Base-by-base conservation (phyloP, 2,888 invertebrate species). In the Sphaerophoria rueppellii region DNA sequence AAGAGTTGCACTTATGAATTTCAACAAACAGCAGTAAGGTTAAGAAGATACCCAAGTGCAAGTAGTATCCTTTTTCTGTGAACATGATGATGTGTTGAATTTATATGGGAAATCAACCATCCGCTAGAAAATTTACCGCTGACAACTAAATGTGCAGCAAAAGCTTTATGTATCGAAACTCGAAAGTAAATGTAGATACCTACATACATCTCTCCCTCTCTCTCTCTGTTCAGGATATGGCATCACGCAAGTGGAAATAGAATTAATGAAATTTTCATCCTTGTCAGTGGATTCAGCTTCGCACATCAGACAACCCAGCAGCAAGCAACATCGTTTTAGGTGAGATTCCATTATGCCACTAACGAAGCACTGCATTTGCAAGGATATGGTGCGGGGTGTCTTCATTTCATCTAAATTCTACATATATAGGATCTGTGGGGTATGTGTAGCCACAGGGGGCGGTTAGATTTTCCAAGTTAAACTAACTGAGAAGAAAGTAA, bases 181-280 rank as follows among this genome's bases (percentile, higher is more conserved):
- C 11, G 9, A 9, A 11, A 43, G 43, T 43, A 43, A 43, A 43
- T 43, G 43, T 43, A 43, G 24, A 24, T 24, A 24, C 1, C 24
- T 24, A 24, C 24, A 7, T 40, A 40, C 11, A n/a, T 37, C 12
- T 50, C 9, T 12, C 35, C 40, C n/a, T 35, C 32, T 67, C 34
- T 24, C 35, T 52, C n/a, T 35, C 32, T 67, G 16, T 24, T 6
- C 65, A 58, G 75, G 57, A 60, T 57, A 58, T 14, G 58, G 57
- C 67, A 65, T 65, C 65, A 75, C 75, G 67, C 67, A 65, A 85
- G 80, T 76, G 81, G 58, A 81, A 85, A 85, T 81, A 58, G 73
- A 81, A 85, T 81, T 85, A 85, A 85, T 85, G 85, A 85, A 85
- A 85, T 77, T 81, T 85, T 85, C 85, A 81, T 85, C 73, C 85